Base-by-base conservation (phyloP, 1,140 invertebrate species). In the Tetramorium simillimum region DNA sequence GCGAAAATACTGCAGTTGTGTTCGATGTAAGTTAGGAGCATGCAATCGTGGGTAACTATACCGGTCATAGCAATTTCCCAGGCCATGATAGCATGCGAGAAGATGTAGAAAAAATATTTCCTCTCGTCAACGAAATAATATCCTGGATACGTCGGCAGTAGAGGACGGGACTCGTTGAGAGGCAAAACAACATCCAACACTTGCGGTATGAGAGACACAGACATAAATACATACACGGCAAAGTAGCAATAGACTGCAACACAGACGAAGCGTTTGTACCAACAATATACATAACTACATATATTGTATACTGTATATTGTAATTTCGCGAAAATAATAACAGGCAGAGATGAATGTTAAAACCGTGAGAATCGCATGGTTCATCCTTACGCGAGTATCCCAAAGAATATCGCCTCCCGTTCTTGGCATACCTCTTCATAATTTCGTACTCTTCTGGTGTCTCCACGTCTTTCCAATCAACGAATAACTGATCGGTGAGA, bases 1-100 rank as follows among this genome's bases (percentile, higher is more conserved):
- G 81, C 49, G n/a, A 86, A 88, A 40, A 86, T 46, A 43, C 86
- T 70, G 65, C 86, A 89, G 21, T 80, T 53, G 37, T 89, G 87
- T 46, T 72, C 75, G 33, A 84, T 49, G 21, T 63, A 80, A 28
- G 58, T 72, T 12, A 76, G n/a, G 14, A 84, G 62, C 43, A 78
- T 51, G 16, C 81, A 60, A 16, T 86, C 82, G 12, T 73, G 60
- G 3, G 73, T 21, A 21, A 87, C 4, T 18, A 85, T 24, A 21
- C 40, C 63, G 6, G 53, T 63, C 3, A 65, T 43, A 40, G 62
- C 24, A 10, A 86, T 28, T 24, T 70, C n/a, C 49, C 49, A 43
- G 0, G 69, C 51, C 24, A 69, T 3, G 33, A 60, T 5, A 16
- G 67, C 24, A 21, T 82, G 56, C 3, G 18, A 75, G n/a, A 21